Base-by-base conservation (phyloP, 2,113 vertebrate genomes). In the Perognathus longimembris region DNA sequence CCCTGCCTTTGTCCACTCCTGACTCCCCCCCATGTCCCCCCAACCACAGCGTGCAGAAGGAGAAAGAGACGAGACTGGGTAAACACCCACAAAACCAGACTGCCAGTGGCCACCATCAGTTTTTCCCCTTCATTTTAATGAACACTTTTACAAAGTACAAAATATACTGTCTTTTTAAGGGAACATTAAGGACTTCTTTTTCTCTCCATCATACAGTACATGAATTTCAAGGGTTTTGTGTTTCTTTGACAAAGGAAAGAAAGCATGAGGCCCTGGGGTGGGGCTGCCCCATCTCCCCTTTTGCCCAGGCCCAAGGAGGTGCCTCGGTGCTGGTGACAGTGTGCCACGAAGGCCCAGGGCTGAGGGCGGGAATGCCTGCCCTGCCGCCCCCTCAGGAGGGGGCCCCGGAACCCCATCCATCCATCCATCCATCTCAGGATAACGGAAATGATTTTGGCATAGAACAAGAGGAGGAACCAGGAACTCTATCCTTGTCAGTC, bases 61-160 rank as follows among this genome's bases (percentile, higher is more conserved):
- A 21, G 54, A 20, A 18, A 66, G 24, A 38, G 32, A 26, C 1
- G 12, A 0, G 3, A 22, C 76, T 12, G 36, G 84, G 78, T 5
- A 85, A 70, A 70, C 94, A 75, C 21, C 94, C 95, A 97, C 92
- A 96, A 75, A 97, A 96, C 92, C 96, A 97, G 90, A 93, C 90
- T 86, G 94, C 70, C 0, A 22, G 45, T 89, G 84, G 93, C 95
- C 94, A 73, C 64, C 64, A 50, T 34, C 1, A 4, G 26, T 94
- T 96, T 97, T 96, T 85, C 87, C 50, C 50, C 89, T 96, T 94
- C 64, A 1, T 96, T 98, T 98, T 98, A 98, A 98, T 98, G 89
- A 98, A 98, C 97, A 97, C 98, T 98, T n/a, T 98, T 98, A 98
- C 98, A 98, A 98, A 98, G 97, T 98, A 98, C 97, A 98, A 98